Conservation (phyloP, 1,140 invertebrate species). For the Euschistus heros region DNA sequence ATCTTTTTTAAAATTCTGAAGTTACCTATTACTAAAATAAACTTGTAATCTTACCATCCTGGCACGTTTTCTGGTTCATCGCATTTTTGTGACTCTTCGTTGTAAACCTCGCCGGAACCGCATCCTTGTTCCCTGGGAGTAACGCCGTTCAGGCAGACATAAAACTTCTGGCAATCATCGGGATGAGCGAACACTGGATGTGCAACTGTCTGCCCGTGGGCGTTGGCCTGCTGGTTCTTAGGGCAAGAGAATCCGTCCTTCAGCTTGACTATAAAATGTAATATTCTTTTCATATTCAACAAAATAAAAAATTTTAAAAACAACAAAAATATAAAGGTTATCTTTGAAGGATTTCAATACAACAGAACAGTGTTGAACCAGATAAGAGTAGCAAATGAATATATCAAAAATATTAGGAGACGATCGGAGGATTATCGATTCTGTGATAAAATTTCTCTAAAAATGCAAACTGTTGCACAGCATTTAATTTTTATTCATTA, state of each 20-base stretch:
- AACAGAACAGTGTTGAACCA: too few relatives aligned
- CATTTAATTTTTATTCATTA: too few relatives aligned
- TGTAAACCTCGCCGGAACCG: slow-evolving; percentile 74
- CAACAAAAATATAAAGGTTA: neutral
- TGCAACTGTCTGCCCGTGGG: slow-evolving; percentile 58
- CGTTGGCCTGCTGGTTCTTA: slow-evolving; percentile 49
- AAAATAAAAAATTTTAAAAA: neutral
- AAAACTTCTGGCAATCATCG: slow-evolving; percentile 77
- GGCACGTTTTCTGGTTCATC: slow-evolving; percentile 77
- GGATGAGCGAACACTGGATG: slow-evolving; percentile 82
- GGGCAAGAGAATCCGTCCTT: slow-evolving; percentile 76
- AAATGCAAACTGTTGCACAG: too few relatives aligned
- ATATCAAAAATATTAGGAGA: too few relatives aligned
- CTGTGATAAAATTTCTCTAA: too few relatives aligned
- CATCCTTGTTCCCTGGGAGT: slow-evolving; percentile 77
- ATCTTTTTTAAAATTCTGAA: too few relatives aligned
- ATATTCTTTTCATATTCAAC: neutral
- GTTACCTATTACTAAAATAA: neutral
- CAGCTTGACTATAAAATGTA: slow-evolving; percentile 39
- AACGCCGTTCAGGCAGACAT: slow-evolving; percentile 76
- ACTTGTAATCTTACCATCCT: slow-evolving; percentile 56
- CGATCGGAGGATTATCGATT: too few relatives aligned
- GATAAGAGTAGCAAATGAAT: too few relatives aligned
- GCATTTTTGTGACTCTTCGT: slow-evolving; percentile 67
- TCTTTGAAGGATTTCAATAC: too few relatives aligned